Evolutionary conservation across 2,888 invertebrate genomes (phyloP).

Genomic region (Melipona beecheii): DNA sequence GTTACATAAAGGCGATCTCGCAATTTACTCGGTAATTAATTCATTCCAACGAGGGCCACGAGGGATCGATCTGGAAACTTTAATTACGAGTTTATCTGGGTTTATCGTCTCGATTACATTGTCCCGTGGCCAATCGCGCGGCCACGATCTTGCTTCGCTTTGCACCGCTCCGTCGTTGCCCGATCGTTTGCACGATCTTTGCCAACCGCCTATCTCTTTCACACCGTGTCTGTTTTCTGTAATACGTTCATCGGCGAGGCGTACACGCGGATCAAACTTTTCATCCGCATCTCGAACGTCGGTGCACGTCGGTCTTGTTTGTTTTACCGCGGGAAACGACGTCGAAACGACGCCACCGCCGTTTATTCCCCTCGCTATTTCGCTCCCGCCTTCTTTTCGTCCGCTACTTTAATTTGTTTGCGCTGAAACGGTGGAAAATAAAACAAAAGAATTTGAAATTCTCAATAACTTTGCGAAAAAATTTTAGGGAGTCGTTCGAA

Average conservation of each 20-base stretch:
- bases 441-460: too few relatives aligned
- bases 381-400: slow-evolving; percentile 12
- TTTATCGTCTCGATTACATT: slow-evolving; percentile 66
- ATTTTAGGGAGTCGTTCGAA: too few relatives aligned
- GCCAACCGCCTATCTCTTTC: slow-evolving; percentile 30
- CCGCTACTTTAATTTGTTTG: slow-evolving; percentile 25
- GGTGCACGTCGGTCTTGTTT: not conserved
- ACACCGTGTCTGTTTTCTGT: slow-evolving; percentile 54
- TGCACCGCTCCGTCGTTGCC: slow-evolving; percentile 15
- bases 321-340: slow-evolving; percentile 2
- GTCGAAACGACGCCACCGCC: slow-evolving; percentile 2
- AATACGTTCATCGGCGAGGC: slow-evolving; percentile 44
- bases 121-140: slow-evolving; percentile 58
- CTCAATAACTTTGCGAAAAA: too few relatives aligned
- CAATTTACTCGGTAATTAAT: slow-evolving; percentile 56
- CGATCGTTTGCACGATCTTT: slow-evolving; percentile 35
- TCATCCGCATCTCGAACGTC: slow-evolving; percentile 13
- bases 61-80: slow-evolving; percentile 58
- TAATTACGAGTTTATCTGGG: slow-evolving; percentile 64
- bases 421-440: too few relatives aligned
- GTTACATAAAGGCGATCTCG: slow-evolving; percentile 43
- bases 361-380: slow-evolving; percentile 5
- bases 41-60: slow-evolving; percentile 41
- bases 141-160: slow-evolving; percentile 41
- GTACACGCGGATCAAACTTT: slow-evolving; percentile 34